Conservation (phyloP, 1,140 invertebrate species). For the Drosophila tropicalis region DNA sequence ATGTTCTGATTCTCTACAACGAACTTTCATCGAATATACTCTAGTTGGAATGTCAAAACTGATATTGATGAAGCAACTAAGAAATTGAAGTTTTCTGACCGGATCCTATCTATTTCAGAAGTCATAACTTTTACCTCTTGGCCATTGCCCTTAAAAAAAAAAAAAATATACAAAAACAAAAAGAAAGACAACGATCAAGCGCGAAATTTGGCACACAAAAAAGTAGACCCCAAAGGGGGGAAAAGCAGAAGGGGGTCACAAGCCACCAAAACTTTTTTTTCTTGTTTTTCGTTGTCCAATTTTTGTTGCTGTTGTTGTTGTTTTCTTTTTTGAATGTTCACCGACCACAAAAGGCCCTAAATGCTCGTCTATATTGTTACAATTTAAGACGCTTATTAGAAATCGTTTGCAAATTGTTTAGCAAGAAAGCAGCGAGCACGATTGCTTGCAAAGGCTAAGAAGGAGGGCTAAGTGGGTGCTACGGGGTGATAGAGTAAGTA, state of each 20-base stretch:
- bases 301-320: slow-evolving; percentile 35
- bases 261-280: slow-evolving; percentile 47
- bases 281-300: slow-evolving; percentile 31
- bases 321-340: slow-evolving; percentile 35
- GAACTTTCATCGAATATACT: too few species aligned
- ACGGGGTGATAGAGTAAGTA: not conserved
- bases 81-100: not conserved
- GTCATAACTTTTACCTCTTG: slow-evolving; percentile 10
- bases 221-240: slow-evolving; percentile 28
- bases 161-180: not conserved
- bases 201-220: slow-evolving; percentile 64
- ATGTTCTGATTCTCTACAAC: too few species aligned
- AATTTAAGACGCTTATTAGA: slow-evolving; percentile 82
- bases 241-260: slow-evolving; percentile 34
- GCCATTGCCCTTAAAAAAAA: not conserved
- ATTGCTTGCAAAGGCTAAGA: slow-evolving; percentile 25
- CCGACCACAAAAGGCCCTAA: slow-evolving; percentile 73
- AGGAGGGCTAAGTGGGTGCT: slow-evolving; percentile 11
- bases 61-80: too few species aligned
- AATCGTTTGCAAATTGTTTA: slow-evolving; percentile 80
- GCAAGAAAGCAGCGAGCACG: slow-evolving; percentile 71
- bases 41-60: too few species aligned
- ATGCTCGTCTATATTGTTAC: slow-evolving; percentile 81
- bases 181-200: slow-evolving; percentile 54
- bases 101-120: not conserved